Conservation (phyloP, 2,113 vertebrate genomes). For the Apteryx mantelli region DNA sequence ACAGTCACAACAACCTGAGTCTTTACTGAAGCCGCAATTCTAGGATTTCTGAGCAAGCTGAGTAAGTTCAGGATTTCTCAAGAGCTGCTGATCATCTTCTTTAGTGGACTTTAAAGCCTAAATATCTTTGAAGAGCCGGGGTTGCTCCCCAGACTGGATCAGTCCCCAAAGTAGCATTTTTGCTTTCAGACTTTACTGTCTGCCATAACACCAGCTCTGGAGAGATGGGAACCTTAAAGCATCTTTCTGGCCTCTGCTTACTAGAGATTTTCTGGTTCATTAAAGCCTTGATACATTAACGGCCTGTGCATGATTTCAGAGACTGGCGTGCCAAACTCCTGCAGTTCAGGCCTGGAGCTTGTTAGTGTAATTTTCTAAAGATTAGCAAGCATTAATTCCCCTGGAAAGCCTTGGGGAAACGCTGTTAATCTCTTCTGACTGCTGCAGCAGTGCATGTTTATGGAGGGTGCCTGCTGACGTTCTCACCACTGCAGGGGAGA, state of each 20-base stretch:
- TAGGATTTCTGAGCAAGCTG: not conserved
- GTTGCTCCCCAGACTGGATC: not conserved
- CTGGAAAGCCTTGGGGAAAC: conserved; percentile 42
- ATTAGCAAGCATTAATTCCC: conserved; percentile 45
- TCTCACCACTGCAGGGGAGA: not conserved
- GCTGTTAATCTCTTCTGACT: not conserved
- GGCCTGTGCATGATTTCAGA: conserved; percentile 57
- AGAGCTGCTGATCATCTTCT: not conserved
- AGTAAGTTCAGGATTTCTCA: not conserved
- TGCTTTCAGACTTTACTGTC: not conserved
- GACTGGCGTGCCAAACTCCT: not conserved
- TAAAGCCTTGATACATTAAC: conserved; percentile 45
- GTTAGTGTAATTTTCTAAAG: conserved; percentile 63
- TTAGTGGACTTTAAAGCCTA: not conserved
- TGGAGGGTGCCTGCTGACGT: not conserved
- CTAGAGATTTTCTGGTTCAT: conserved; percentile 48
- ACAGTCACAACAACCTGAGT: not conserved
- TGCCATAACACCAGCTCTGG: not conserved
- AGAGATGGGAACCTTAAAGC: not conserved
- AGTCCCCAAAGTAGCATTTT: not conserved
- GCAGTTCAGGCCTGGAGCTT: conserved; percentile 21
- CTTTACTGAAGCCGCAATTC: not conserved
- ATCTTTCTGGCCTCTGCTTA: conserved; percentile 10
- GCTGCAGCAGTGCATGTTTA: not conserved
- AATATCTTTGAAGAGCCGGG: not conserved